Base-by-base conservation (phyloP, 1,140 invertebrate genomes). In the Eumaeus atala region DNA sequence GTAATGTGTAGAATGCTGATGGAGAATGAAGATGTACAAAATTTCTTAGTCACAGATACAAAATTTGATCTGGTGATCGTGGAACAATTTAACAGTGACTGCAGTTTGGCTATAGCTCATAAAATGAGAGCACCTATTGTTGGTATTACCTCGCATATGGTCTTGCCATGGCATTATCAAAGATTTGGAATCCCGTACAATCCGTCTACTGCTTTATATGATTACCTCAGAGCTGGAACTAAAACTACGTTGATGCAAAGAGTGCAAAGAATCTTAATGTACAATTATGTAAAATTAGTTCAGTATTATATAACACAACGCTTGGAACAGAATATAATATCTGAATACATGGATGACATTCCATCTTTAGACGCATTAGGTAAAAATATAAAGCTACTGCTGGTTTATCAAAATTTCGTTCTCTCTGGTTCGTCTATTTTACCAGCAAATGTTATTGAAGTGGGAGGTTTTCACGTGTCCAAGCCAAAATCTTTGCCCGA, bases 31-130 rank as follows among this genome's bases (percentile, higher is more conserved):
- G 56, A 74, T n/a, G 81, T 91, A 0, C 78, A 86, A 58, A 51
- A 84, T 7, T 61, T 92, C 1, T 66, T 72, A 62, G 68, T 68
- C n/a, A 64, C 64, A 57, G 49, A 75, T 62, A 37, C 81, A 16
- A 89, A 89, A 55, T 94, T 91, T 59, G 93, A 95, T 71, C 55
- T 94, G 1, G 85, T 93, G 10, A 63, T 94, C 0, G 78, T 89
- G 1, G 92, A 94, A 77, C 85, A 88, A 48, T 94, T 94, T 69
- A 92, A 93, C 49, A 90, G 85, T 28, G 91, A 94, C 52, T 94
- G 93, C 67, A 88, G 90, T 59, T 71, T 92, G 42, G 90, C 87
- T 1, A 81, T 94, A 9, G 88, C 89, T 28, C 71, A 92, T 54
- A 88, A 90, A 60, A 87, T 92, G 33, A 78, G 90, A 48, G 89